phyloP scores from a whole-genome alignment of 2,113 vertebrate genomes.

The Chrysochloris asiatica region DNA sequence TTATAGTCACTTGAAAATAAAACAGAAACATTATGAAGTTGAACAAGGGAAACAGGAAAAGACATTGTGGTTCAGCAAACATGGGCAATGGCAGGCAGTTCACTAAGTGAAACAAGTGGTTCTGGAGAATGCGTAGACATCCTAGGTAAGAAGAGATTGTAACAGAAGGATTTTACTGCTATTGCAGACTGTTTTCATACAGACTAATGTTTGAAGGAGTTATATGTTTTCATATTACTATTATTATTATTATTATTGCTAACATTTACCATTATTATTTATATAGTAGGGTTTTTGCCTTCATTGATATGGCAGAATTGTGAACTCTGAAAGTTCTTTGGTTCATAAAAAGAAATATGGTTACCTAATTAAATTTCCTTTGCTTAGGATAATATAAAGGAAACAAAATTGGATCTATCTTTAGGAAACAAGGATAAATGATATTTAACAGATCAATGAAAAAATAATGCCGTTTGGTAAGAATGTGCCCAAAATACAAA shows the following conservation, averaged over 20 bases:
- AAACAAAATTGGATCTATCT: constrained; percentile 10
- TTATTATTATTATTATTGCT: background rate
- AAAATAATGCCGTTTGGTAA: constrained; percentile 23
- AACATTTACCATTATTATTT: background rate
- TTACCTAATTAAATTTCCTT: background rate
- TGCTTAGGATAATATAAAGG: background rate
- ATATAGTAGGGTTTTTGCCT: background rate
- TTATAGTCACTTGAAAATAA: background rate
- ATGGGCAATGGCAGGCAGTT: background rate
- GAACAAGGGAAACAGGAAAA: background rate
- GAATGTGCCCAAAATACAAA: constrained; percentile 21
- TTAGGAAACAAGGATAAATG: constrained; percentile 26
- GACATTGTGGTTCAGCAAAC: background rate
- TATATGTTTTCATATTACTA: background rate
- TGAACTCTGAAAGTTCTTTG: background rate
- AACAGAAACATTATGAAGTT: background rate
- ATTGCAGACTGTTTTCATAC: background rate
- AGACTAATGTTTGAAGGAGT: background rate
- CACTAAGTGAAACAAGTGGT: background rate
- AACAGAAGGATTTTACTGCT: background rate
- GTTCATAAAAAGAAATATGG: background rate
- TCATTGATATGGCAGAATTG: background rate
- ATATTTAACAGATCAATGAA: constrained; percentile 51
- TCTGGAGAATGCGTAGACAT: background rate
- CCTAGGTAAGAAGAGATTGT: background rate